Evolutionary conservation across 2,797 vertebrate genomes (phyloP).

Genomic region (Oreonectes daqikongensis): DNA sequence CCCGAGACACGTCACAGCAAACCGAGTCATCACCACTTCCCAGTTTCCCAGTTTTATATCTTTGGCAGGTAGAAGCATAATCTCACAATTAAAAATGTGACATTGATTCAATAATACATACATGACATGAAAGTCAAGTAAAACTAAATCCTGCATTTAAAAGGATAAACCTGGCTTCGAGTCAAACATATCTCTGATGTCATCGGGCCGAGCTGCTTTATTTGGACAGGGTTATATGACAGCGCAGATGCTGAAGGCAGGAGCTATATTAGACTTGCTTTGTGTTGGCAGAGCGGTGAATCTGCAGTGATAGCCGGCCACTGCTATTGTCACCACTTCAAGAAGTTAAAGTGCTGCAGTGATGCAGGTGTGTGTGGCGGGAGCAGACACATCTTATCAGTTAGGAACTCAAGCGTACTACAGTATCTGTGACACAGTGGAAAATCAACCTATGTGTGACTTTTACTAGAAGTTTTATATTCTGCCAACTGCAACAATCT

Average conservation of each 20-base stretch:
- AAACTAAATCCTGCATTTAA: constrained; percentile 7
- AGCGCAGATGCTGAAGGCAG: constrained; percentile 22
- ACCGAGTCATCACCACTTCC: not conserved
- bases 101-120: not conserved
- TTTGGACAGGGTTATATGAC: constrained; percentile 25
- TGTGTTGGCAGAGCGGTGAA: constrained; percentile 10
- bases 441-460: not conserved
- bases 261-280: constrained; percentile 36
- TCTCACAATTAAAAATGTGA: constrained; percentile 12
- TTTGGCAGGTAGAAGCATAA: not conserved
- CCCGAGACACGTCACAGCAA: not conserved
- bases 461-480: not conserved
- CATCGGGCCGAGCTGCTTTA: not conserved
- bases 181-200: constrained; percentile 21
- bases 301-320: not conserved
- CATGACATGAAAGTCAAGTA: not conserved
- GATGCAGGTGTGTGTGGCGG: constrained; percentile 15
- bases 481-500: not conserved
- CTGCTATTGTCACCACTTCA: constrained; percentile 27
- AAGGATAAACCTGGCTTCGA: constrained; percentile 31
- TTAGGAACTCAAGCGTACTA: not conserved
- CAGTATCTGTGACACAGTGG: not conserved
- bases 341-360: constrained; percentile 20
- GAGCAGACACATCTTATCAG: not conserved
- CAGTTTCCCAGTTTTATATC: not conserved